phyloP scores from a whole-genome alignment of 2,888 invertebrate genomes.

The Habroteleia sp. region DNA sequence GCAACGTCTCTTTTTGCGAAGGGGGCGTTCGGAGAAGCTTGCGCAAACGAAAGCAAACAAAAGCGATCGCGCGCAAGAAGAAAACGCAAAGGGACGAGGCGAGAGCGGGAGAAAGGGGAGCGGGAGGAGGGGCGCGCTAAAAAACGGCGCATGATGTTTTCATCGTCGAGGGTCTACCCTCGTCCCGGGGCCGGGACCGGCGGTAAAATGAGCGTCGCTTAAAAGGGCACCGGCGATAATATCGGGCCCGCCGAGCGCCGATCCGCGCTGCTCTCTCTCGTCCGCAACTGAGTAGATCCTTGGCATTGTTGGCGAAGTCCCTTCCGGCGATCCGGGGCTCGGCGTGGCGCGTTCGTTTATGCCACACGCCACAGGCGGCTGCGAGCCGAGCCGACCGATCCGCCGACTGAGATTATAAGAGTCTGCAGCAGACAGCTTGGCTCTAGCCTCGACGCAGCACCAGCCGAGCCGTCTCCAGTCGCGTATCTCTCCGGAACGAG shows the following conservation, averaged over 20 bases:
- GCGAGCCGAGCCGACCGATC: conserved; percentile 68
- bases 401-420: conserved; percentile 74
- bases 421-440: conserved; percentile 79
- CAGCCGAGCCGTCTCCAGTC: conserved; percentile 72
- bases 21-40: conserved; percentile 18
- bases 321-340: conserved; percentile 61
- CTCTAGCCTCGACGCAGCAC: conserved; percentile 72
- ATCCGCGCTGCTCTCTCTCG: conserved; percentile 37
- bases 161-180: conserved; percentile 60
- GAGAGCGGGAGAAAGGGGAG: neutral
- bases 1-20: conserved; percentile 54
- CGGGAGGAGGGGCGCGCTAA: conserved; percentile 34
- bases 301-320: conserved; percentile 67
- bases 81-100: conserved; percentile 4
- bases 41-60: conserved; percentile 29
- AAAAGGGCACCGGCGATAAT: conserved; percentile 64
- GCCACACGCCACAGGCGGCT: conserved; percentile 67
- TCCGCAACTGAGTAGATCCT: conserved; percentile 65
- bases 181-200: conserved; percentile 25
- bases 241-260: conserved; percentile 56
- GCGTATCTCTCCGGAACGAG: conserved; percentile 37
- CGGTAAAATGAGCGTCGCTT: conserved; percentile 59
- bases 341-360: conserved; percentile 53
- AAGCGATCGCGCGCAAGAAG: conserved; percentile 9
- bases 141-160: conserved; percentile 63